Conservation (phyloP, 2,888 invertebrate species). For the Nemotelus nigrinus region DNA sequence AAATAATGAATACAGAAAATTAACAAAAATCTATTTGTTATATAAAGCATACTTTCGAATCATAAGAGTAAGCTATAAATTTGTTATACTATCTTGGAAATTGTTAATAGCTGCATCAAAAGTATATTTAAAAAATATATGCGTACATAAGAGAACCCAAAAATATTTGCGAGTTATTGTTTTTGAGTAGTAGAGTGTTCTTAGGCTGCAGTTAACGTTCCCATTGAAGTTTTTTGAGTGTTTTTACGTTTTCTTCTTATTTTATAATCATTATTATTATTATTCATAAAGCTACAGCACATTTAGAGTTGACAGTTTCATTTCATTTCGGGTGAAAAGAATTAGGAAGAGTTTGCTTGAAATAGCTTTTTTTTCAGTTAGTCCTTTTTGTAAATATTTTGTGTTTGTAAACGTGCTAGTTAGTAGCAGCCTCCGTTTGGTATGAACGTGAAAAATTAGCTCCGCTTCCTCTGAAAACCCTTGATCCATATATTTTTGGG, state of each 20-base stretch:
- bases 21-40: too few relatives aligned
- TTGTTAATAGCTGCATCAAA: not conserved
- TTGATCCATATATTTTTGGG: constrained; percentile 38
- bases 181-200: constrained; percentile 30
- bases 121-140: constrained; percentile 28
- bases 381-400: constrained; percentile 30
- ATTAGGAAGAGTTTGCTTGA: constrained; percentile 29
- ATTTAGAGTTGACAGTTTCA: constrained; percentile 15
- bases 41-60: too few relatives aligned
- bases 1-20: not conserved
- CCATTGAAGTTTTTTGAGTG: constrained; percentile 19
- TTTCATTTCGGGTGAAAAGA: constrained; percentile 32
- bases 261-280: constrained; percentile 8
- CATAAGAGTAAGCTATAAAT: not conserved
- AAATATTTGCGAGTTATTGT: constrained; percentile 37
- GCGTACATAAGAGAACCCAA: constrained; percentile 42
- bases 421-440: constrained; percentile 30
- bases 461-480: not conserved
- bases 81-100: not conserved
- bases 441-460: not conserved
- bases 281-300: constrained; percentile 22
- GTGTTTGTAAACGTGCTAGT: constrained; percentile 39
- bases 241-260: constrained; percentile 9
- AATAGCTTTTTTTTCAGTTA: constrained; percentile 32
- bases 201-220: constrained; percentile 27